These are phyloP conservation scores for Sanderia malayensis DNA, from an alignment of 30 jellyfish, hydroid and myxozoan genomes.

Conservation along the genomic window DNA sequence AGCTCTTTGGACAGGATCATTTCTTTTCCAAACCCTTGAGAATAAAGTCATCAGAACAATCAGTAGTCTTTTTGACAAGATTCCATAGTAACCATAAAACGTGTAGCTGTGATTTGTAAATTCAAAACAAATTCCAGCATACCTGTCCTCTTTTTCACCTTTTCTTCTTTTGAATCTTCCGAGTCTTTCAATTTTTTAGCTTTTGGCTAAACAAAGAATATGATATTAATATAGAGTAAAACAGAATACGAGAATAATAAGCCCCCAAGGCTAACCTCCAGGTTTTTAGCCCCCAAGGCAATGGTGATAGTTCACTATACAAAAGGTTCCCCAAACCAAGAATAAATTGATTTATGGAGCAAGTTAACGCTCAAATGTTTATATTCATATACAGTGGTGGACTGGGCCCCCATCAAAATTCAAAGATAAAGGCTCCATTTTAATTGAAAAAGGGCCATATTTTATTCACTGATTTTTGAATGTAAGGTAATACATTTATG, in stretches of 20 bases:
- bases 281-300: too few species aligned
- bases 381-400: too few species aligned
- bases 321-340: too few species aligned
- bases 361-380: not conserved
- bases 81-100: not conserved
- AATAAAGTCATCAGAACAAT: too few species aligned
- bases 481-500: too few species aligned
- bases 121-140: not conserved
- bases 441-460: too few species aligned
- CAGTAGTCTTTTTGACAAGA: too few species aligned
- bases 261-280: not conserved
- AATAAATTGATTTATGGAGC: not conserved
- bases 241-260: not conserved
- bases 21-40: conserved; percentile 49
- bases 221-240: not conserved
- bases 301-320: too few species aligned
- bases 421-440: too few species aligned
- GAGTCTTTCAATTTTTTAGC: conserved; percentile 24
- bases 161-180: conserved; percentile 17
- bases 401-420: too few species aligned
- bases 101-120: not conserved
- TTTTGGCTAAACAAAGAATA: conserved; percentile 26
- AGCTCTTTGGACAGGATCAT: conserved; percentile 60
- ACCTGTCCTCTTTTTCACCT: conserved; percentile 58
- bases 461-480: too few species aligned